A percentile compares a stretch with the other conserved stretches of the same genome.
phyloP scores from a whole-genome alignment of 2,888 invertebrate genomes.

The Zeuzera pyrina region DNA sequence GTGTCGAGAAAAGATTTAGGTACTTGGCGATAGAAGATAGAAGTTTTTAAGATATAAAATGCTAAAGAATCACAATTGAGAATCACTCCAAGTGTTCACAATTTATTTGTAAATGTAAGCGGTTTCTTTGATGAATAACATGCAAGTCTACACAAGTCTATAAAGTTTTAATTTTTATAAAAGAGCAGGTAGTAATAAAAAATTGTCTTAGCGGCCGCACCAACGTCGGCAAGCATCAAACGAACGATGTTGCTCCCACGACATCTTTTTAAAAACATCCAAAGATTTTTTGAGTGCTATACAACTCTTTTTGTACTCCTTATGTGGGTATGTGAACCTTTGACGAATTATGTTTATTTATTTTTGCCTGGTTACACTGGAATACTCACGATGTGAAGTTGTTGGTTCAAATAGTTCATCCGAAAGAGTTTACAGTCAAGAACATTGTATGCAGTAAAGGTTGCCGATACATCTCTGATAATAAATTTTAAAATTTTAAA shows the following conservation, averaged over 20 bases:
- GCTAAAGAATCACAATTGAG: no score
- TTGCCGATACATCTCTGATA: no score
- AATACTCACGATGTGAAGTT: constrained; percentile 1
- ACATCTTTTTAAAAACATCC: constrained; percentile 56
- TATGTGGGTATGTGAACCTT: constrained; percentile 7
- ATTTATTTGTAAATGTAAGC: constrained; percentile 17
- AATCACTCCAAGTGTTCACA: background rate
- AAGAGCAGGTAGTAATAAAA: constrained; percentile 55
- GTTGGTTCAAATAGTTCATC: no score
- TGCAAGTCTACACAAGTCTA: constrained; percentile 38
- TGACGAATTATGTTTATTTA: constrained; percentile 12
- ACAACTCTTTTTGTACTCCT: constrained; percentile 16
- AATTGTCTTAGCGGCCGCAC: constrained; percentile 44
- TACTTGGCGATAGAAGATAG: no score
- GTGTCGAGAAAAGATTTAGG: no score
- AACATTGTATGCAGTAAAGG: no score
- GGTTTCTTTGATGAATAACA: constrained; percentile 48
- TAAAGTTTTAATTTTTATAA: constrained; percentile 55
- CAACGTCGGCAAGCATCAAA: constrained; percentile 53
- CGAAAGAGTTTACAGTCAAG: no score
- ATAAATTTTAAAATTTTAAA: no score
- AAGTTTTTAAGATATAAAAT: no score
- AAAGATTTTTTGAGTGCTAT: constrained; percentile 40
- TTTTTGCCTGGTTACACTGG: constrained; percentile 10
- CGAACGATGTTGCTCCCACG: constrained; percentile 49